These are phyloP conservation scores for Sylvia borin DNA, from an alignment of 2,797 vertebrate species.

Conservation along the genomic window DNA sequence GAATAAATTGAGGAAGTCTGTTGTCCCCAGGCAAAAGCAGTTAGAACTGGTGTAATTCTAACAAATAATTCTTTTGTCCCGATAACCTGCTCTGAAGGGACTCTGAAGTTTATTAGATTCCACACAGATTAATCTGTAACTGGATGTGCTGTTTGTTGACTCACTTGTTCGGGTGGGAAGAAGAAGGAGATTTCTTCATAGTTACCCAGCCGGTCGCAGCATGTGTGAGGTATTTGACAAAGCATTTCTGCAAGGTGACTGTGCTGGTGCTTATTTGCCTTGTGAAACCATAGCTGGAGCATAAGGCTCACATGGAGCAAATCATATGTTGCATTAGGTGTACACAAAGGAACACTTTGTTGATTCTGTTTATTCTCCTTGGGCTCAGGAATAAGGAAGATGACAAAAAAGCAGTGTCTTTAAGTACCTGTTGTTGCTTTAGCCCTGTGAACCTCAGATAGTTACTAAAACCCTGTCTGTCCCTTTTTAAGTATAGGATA, in stretches of 20 bases:
- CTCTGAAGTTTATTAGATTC: not conserved
- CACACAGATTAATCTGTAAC: not conserved
- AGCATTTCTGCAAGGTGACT: not conserved
- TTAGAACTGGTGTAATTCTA: not conserved
- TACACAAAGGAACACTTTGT: not conserved
- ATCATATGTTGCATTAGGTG: not conserved
- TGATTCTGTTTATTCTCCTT: not conserved
- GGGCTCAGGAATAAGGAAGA: not conserved
- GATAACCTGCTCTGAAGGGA: not conserved
- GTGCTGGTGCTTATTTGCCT: not conserved
- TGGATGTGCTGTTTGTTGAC: not conserved
- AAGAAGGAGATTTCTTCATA: not conserved
- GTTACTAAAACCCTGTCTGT: not conserved
- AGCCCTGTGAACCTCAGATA: not conserved
- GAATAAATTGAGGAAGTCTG: not conserved
- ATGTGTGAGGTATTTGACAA: accelerated
- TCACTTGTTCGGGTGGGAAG: not conserved
- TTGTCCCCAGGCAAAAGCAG: not conserved
- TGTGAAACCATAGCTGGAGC: not conserved
- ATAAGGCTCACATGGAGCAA: not conserved
- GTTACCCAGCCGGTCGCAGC: accelerated
- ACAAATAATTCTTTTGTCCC: not conserved
- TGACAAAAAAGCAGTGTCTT: not conserved
- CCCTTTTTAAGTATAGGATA: not conserved
- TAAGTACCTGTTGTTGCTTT: not conserved